phyloP scores from a whole-genome alignment of 2,797 vertebrate species.

The Adrianichthys oophorus region DNA sequence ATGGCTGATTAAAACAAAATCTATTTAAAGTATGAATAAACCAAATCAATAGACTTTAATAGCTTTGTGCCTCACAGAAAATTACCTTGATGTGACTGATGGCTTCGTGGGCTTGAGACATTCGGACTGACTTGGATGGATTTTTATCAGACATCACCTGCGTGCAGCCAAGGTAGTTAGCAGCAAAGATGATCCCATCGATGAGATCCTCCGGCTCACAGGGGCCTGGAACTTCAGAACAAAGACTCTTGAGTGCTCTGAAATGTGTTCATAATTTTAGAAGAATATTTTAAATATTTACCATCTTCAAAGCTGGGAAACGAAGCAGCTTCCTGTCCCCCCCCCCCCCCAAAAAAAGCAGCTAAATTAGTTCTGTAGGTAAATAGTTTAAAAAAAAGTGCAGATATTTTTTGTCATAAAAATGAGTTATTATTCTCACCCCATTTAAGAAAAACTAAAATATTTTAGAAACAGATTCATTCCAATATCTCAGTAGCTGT shows the following conservation, averaged over 20 bases:
- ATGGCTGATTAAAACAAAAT: not conserved
- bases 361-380: not conserved
- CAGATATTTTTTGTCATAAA: too few species aligned
- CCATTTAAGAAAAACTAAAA: too few species aligned
- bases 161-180: constrained; percentile 97
- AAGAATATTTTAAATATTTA: constrained; percentile 71
- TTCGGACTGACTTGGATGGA: constrained; percentile 92
- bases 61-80: not conserved
- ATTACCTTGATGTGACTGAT: constrained; percentile 90
- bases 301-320: constrained; percentile 98
- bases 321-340: constrained; percentile 89
- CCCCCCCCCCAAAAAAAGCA: constrained; percentile 36
- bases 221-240: constrained; percentile 89
- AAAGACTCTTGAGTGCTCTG: too few species aligned
- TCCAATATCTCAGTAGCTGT: not conserved
- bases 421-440: too few species aligned
- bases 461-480: not conserved
- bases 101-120: constrained; percentile 97
- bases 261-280: not conserved
- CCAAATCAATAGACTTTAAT: constrained; percentile 2
- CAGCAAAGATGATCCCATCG: constrained; percentile 95
- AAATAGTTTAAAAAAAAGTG: not conserved
- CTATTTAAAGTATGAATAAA: constrained; percentile 14
- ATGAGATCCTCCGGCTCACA: constrained; percentile 91
- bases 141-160: constrained; percentile 95